Evolutionary conservation across 1,140 invertebrate species (phyloP), one percentile per base, ranked within the genome.

Genomic region (Aporrectodea caliginosa): DNA sequence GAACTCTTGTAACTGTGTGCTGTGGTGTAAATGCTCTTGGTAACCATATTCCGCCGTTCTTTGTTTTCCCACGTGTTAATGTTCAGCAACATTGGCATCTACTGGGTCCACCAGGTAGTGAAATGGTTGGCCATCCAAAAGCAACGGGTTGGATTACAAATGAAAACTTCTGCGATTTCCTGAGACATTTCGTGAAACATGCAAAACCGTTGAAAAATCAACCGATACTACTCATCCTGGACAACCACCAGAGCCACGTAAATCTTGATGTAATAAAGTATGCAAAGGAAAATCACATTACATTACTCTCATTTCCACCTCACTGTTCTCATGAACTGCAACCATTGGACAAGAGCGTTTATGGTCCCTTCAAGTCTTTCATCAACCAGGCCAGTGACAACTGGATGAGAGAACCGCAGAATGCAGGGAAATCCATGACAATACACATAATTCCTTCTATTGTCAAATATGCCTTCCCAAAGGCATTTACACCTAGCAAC

Each of bases 91-190:
- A 88, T 81, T 89, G 90, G 78, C 78, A 90, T 12, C 84, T 83
- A 73, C 86, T 87, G 84, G 88, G 85, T 16, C 89, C 89, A 72
- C 33, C 84, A 32, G 89, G 88, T 30, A 81, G 79, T 74, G 79
- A 86, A 43, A 89, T 87, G 69, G 82, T 78, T 27, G 29, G 87
- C 1, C 84, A 87, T 82, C 82, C 35, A 78, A n/a, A n/a, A n/a
- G 81, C 34, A 78, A 87, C 82, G 82, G 90, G 90, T 1, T 90
- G 90, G 88, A 90, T 90, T 85, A 88, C 82, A n/a, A 81, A 80
- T 29, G 80, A 84, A 22, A 80, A 86, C 80, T 90, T 90, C 85
- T 32, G 88, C 35, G 83, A 89, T 84, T 89, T 89, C 58, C 83
- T 90, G 81, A 77, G 87, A 75, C 83, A 90, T 83, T 88, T 91